Evolutionary conservation across 2,888 invertebrate species (phyloP).

Genomic region (Sarcophaga rosellei): DNA sequence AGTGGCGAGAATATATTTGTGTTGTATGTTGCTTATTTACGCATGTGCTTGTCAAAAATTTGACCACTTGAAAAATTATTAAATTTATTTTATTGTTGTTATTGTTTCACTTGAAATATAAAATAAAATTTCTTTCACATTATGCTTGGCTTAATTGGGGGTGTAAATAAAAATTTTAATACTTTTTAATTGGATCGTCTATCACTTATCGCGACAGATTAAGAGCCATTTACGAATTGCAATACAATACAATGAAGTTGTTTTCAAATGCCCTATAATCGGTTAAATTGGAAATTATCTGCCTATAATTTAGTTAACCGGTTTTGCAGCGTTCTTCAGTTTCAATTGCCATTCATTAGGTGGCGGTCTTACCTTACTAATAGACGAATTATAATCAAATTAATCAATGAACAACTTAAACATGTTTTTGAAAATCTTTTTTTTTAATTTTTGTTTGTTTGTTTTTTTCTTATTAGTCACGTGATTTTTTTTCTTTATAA

Average conservation of each 20-base stretch:
- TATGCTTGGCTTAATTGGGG: constrained; percentile 17
- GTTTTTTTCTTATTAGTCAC: no score
- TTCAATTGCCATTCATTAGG: neutral
- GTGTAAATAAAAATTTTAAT: constrained; percentile 49
- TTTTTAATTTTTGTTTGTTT: no score
- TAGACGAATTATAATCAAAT: no score
- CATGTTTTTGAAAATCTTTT: no score
- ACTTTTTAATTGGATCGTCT: constrained; percentile 29
- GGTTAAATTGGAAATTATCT: no score
- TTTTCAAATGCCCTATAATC: neutral
- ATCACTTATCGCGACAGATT: neutral
- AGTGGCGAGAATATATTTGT: no score
- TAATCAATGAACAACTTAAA: no score
- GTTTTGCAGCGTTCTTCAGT: neutral
- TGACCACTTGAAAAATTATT: constrained; percentile 13
- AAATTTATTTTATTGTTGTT: neutral
- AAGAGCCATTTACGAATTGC: neutral
- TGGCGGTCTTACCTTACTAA: no score
- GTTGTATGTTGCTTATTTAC: no score
- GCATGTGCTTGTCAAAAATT: constrained; percentile 5
- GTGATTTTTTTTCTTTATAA: no score
- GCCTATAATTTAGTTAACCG: neutral
- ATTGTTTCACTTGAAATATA: constrained; percentile 20
- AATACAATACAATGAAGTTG: neutral
- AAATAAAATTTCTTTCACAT: neutral